These are phyloP conservation scores for Atherinosoma microstoma DNA, from an alignment of 2,797 vertebrate species.

Conservation along the genomic window DNA sequence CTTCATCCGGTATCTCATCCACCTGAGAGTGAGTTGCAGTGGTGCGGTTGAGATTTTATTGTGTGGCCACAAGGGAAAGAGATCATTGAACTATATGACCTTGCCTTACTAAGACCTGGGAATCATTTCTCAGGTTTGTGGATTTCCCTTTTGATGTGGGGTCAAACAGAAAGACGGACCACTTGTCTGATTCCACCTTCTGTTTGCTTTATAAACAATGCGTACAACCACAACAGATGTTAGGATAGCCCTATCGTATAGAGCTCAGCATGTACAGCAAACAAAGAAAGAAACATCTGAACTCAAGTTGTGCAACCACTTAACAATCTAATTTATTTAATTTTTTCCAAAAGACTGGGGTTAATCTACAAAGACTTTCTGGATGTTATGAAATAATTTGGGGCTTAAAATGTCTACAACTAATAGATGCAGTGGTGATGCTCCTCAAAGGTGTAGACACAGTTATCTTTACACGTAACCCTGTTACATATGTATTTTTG, in stretches of 20 bases:
- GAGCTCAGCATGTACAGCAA: no score
- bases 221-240: background rate
- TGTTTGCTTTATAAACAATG: background rate
- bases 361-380: no score
- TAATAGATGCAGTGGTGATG: no score
- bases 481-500: no score
- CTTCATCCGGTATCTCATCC: background rate
- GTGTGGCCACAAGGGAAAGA: background rate
- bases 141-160: background rate
- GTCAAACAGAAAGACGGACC: background rate
- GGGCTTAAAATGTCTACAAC: no score
- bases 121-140: background rate
- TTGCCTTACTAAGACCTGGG: background rate
- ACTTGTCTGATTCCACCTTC: background rate
- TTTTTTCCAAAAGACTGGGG: no score
- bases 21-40: no score
- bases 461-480: background rate
- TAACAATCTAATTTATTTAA: no score
- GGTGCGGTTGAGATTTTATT: background rate
- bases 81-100: background rate
- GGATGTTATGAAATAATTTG: no score
- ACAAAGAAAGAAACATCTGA: no score
- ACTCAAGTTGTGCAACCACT: no score
- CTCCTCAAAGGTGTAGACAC: no score
- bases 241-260: background rate